Evolutionary conservation across 2,113 vertebrate genomes (phyloP).

Genomic region (Ciconia stormi): DNA sequence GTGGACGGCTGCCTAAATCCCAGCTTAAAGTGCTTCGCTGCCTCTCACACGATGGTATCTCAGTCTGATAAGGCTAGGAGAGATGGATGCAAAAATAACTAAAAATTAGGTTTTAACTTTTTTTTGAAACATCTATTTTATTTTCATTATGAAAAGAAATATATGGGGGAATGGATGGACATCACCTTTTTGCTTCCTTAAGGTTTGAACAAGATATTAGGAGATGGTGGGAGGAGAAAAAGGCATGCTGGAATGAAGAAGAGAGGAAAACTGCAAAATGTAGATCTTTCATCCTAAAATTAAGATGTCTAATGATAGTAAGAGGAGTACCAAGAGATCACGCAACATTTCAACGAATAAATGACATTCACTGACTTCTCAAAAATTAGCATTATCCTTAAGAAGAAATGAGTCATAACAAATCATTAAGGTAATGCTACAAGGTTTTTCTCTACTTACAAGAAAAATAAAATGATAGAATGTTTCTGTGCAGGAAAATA

Average conservation of each 20-base stretch:
- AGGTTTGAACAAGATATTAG: not conserved
- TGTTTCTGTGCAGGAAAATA: not conserved
- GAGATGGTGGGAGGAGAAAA: not conserved
- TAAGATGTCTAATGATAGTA: not conserved
- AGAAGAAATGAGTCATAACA: not conserved
- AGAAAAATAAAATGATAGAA: not conserved
- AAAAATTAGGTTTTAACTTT: not conserved
- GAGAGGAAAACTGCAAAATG: not conserved
- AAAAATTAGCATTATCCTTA: not conserved
- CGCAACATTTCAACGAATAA: not conserved
- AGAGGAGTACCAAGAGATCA: not conserved
- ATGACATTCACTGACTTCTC: not conserved
- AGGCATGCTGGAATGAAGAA: not conserved
- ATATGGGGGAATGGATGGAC: not conserved
- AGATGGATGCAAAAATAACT: not conserved
- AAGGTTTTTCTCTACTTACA: not conserved
- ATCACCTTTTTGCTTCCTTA: not conserved
- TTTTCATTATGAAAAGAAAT: not conserved
- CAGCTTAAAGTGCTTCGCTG: slow-evolving; percentile 42
- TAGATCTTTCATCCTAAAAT: not conserved
- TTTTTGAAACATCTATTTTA: no score
- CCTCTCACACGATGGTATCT: not conserved
- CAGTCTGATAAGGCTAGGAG: not conserved
- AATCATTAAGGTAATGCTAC: not conserved
- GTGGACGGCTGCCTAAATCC: slow-evolving; percentile 64